Evolutionary conservation across 2,888 invertebrate species (phyloP).

Genomic region (Caenorhabditis sp.): DNA sequence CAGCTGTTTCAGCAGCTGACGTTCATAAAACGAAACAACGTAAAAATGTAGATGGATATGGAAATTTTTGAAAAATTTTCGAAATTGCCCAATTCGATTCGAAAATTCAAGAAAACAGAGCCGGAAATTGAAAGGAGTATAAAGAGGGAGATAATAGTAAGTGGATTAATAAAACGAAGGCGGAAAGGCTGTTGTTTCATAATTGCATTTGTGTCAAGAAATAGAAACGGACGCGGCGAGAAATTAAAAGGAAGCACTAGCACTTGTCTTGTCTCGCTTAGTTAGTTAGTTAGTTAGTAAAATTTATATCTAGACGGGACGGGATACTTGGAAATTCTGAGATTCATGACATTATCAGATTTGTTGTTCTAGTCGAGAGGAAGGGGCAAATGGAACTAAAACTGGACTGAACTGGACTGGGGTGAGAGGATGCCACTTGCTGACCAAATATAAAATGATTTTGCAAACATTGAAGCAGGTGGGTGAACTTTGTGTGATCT

Average conservation of each 20-base stretch:
- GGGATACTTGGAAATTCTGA: slow-evolving; percentile 3
- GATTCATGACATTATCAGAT: slow-evolving; percentile 38
- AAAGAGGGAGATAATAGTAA: slow-evolving; percentile 37
- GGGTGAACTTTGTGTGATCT: slow-evolving; percentile 1
- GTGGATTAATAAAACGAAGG: slow-evolving; percentile 25
- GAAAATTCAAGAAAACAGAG: background rate
- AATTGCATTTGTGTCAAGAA: slow-evolving; percentile 40
- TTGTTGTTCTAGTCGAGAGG: background rate
- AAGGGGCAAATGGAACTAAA: background rate
- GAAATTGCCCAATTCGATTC: too few species aligned
- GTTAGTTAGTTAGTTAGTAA: too few species aligned
- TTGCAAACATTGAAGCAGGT: slow-evolving; percentile 27
- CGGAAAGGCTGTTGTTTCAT: slow-evolving; percentile 42
- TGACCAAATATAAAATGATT: background rate
- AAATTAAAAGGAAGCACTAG: slow-evolving; percentile 52
- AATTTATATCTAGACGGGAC: too few species aligned
- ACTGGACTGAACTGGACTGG: background rate
- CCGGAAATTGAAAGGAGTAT: slow-evolving; percentile 5
- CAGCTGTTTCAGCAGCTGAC: slow-evolving; percentile 35
- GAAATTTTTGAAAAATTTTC: too few species aligned
- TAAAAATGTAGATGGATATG: slow-evolving; percentile 6
- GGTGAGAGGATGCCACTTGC: background rate
- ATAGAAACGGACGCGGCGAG: slow-evolving; percentile 13
- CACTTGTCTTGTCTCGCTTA: too few species aligned
- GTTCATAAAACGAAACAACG: slow-evolving; percentile 28